Evolutionary conservation across 2,113 vertebrate genomes (phyloP).

Genomic region (Isichthys henryi): DNA sequence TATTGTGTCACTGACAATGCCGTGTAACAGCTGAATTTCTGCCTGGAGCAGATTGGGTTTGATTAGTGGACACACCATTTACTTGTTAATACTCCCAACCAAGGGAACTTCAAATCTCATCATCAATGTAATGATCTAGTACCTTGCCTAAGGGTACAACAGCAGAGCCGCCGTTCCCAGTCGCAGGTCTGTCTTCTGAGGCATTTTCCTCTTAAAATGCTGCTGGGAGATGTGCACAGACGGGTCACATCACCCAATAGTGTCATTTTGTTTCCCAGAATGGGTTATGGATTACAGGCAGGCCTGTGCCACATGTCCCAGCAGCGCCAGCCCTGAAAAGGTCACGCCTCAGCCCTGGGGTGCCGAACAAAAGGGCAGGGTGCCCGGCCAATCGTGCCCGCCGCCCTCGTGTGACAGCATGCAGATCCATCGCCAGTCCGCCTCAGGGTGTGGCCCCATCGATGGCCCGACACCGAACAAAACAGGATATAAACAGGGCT

Average conservation of each 20-base stretch:
- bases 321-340: slow-evolving; percentile 49
- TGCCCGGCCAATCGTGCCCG: background rate
- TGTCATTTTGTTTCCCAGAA: slow-evolving; percentile 50
- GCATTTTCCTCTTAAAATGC: background rate
- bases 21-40: background rate
- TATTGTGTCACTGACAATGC: background rate
- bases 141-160: background rate
- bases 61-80: background rate
- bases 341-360: slow-evolving; percentile 44
- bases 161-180: background rate
- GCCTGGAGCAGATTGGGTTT: background rate
- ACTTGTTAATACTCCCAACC: background rate
- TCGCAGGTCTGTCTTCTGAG: background rate
- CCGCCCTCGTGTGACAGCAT: background rate
- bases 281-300: slow-evolving; percentile 52
- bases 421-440: background rate
- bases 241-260: slow-evolving; percentile 43
- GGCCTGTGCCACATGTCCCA: slow-evolving; percentile 46
- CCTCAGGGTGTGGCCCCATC: background rate
- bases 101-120: background rate
- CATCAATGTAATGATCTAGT: background rate
- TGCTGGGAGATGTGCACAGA: slow-evolving; percentile 50
- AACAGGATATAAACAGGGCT: background rate
- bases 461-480: background rate
- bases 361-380: slow-evolving; percentile 53